Base-by-base conservation (phyloP, 1,140 invertebrate genomes). In the Anastatus disparis region DNA sequence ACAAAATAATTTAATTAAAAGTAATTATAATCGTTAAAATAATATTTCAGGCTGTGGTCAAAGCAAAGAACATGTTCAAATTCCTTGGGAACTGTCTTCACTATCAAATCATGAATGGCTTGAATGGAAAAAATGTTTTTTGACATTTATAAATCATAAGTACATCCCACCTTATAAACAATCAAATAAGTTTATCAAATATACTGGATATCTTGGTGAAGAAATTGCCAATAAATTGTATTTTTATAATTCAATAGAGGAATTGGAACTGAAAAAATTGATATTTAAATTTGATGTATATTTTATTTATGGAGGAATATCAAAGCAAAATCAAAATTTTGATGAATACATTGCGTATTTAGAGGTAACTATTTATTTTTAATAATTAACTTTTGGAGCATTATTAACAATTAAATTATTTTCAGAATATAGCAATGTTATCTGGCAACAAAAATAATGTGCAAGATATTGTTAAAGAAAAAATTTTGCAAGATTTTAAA, bases 271-370 rank as follows among this genome's bases (percentile, higher is more conserved):
- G 13, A 10, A 44, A 10, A 38, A 70, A 55, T 31, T 72, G 7
- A 13, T 75, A n/a, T 35, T 55, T 12, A 72, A 75, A 61, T 72
- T 75, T 12, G 73, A 75, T 52, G 56, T 65, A 3, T 59, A 44
- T 13, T 75, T 72, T n/a, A 70, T 58, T 46, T 72, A 66, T 56
- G 44, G 61, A 12, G 22, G 38, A 17, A 67, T 38, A 62, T 35
- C 3, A 38, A 75, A 31, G 15, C 40, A 44, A 9, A 44, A 44
- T 44, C 6, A 44, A 44, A 9, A 6, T 44, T 9, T 44, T 13
- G 15, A 44, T 15, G 40, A 44, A 10, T 44, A 44, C 15, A 44
- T 44, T 44, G 4, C 4, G 17, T 17, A 44, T 31, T 65, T 73
- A 9, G 70, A 48, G 40, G 71, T 75, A 50, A 31, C n/a, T n/a